A percentile compares a stretch with the other conserved stretches of the same genome.
Evolutionary conservation across 2,797 vertebrate species (phyloP).

Genomic region (Hozukius guyotensis): DNA sequence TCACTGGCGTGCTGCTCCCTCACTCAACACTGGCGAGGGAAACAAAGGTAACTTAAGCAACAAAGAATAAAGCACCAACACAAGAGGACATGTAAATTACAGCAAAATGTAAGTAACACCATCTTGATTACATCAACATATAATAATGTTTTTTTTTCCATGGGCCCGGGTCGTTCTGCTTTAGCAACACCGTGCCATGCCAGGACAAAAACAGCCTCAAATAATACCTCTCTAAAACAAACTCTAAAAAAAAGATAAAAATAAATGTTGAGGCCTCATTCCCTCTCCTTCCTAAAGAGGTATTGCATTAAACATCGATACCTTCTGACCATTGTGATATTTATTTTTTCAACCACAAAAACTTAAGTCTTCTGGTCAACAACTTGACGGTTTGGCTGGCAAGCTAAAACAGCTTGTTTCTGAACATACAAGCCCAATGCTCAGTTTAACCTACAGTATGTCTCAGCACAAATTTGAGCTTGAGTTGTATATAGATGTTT

Average conservation of each 20-base stretch:
- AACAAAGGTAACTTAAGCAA: background rate
- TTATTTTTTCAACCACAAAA: background rate
- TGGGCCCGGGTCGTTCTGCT: no score
- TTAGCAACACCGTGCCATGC: no score
- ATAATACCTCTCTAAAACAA: no score
- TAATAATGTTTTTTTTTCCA: background rate
- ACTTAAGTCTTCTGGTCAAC: background rate
- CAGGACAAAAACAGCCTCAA: no score
- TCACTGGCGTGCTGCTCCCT: slow-evolving; percentile 26
- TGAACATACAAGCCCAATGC: background rate
- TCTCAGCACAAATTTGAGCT: background rate
- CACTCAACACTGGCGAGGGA: slow-evolving; percentile 40
- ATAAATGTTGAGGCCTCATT: no score
- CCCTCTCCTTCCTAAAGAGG: no score
- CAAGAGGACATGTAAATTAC: background rate
- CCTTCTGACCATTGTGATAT: background rate
- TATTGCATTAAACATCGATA: no score
- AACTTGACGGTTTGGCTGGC: background rate
- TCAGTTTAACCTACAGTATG: background rate
- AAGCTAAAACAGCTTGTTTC: background rate
- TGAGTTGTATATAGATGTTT: no score
- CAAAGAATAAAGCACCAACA: background rate
- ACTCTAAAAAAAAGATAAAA: no score
- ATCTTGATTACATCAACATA: background rate
- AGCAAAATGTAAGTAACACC: background rate